phyloP scores from a whole-genome alignment of 2,797 vertebrate species.

The Enteromius treurensis region DNA sequence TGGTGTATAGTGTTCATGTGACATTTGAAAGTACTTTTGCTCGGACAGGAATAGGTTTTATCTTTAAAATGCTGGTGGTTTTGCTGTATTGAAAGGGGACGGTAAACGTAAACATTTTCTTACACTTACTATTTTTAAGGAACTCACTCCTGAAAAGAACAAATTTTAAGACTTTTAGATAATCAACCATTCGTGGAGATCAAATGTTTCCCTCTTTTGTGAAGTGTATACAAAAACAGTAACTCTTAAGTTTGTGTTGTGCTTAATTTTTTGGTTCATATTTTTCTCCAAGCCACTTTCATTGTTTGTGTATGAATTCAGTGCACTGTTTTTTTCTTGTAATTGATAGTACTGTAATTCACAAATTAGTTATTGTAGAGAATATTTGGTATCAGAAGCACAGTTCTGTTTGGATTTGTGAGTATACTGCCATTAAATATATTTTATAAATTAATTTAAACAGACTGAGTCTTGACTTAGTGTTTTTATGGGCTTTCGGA shows the following conservation, averaged over 20 bases:
- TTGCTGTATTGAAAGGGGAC: background rate
- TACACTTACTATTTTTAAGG: background rate
- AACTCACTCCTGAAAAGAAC: background rate
- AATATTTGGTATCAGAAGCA: background rate
- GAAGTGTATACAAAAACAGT: background rate
- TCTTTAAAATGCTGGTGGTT: background rate
- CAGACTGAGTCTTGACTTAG: background rate
- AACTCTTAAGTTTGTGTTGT: background rate
- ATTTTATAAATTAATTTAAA: constrained; percentile 18
- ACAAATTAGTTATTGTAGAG: background rate
- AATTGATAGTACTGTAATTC: background rate
- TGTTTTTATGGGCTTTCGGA: background rate
- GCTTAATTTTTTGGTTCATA: background rate
- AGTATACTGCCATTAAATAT: constrained; percentile 22
- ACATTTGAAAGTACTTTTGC: constrained; percentile 4
- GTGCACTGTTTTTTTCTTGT: background rate
- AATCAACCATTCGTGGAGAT: background rate
- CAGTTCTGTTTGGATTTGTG: constrained; percentile 22
- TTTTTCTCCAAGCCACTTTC: background rate
- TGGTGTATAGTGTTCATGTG: background rate
- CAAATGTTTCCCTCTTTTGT: background rate
- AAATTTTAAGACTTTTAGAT: background rate
- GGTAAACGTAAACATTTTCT: background rate
- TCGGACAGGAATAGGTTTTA: background rate
- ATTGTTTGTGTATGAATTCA: constrained; percentile 21